Evolutionary conservation across 2,113 vertebrate genomes (phyloP), one percentile per base, ranked within the genome.

Genomic region (Cygnus buccinator): DNA sequence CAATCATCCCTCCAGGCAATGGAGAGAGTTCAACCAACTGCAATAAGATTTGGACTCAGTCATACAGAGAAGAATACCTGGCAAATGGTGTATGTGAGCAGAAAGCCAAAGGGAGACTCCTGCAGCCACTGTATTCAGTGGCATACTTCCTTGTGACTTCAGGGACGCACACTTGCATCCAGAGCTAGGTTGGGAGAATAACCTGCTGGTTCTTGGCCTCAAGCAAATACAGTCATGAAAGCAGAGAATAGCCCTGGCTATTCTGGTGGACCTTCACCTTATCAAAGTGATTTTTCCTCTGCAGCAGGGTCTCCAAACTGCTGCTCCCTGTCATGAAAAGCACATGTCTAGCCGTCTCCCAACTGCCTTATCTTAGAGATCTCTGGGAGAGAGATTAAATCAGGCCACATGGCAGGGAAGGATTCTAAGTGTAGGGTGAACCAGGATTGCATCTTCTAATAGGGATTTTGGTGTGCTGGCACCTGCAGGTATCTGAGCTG

Each of bases 91-190:
- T 5, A 4, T 72, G 58, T 57, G 55, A 72, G 17, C 9, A 22
- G 59, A 75, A 81, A 50, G 31, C 31, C 79, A 57, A 46, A 77
- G 14, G 19, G 20, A 70, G 7, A 13, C 1, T 68, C 28, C 10
- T 67, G 55, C 13, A 59, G 46, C 17, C 66, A 37, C 29, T 13
- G n/a, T 6, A 43, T 50, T 44, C 35, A 20, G 48, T 35, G 44
- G 11, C 20, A 65, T 11, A 70, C 4, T 2, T 73, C 5, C 20
- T 18, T 58, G 81, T 2, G 7, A 13, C 14, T 70, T 48, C 1
- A 2, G 11, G 37, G 9, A 6, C 26, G 33, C 37, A 74, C n/a
- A 55, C 28, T 74, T 6, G 11, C 0, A 0, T 21, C 50, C 3
- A 0, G 20, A 37, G 12, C 18, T 58, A n/a, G 0, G 0, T 33